Evolutionary conservation across 2,888 invertebrate species (phyloP).

Genomic region (Lutraria lutraria): DNA sequence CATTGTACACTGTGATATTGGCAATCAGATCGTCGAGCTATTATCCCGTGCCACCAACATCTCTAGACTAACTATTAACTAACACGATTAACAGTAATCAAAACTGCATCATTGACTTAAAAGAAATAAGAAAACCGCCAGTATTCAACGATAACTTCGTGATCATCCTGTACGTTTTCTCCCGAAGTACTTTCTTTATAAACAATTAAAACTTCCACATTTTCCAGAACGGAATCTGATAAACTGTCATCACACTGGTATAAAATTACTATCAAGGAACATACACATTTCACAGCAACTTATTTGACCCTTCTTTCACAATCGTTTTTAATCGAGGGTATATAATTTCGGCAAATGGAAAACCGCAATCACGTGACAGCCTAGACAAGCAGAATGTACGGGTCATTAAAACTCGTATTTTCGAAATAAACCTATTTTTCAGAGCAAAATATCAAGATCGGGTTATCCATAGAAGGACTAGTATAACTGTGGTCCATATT

Average conservation of each 20-base stretch:
- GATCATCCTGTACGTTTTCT: too few species aligned
- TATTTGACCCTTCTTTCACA: not conserved
- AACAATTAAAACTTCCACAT: too few species aligned
- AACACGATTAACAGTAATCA: too few species aligned
- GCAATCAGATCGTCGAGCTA: too few species aligned
- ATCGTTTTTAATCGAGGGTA: not conserved
- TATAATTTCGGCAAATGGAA: not conserved
- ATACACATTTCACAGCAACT: not conserved
- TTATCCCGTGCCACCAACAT: too few species aligned
- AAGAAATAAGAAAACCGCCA: too few species aligned
- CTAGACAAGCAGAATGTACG: not conserved
- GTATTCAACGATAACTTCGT: too few species aligned
- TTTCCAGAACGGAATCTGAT: not conserved
- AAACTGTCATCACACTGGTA: not conserved
- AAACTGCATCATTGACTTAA: too few species aligned
- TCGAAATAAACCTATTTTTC: not conserved
- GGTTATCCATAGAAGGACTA: not conserved
- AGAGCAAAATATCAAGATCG: not conserved
- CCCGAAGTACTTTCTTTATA: too few species aligned
- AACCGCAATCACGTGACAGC: not conserved
- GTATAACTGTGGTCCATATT: slow-evolving; percentile 29
- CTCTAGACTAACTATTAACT: too few species aligned
- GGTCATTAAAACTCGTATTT: not conserved
- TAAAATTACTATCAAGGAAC: not conserved
- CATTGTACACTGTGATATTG: too few species aligned